Evolutionary conservation across 2,888 invertebrate genomes (phyloP).

Genomic region (Drosophila glabriapex): DNA sequence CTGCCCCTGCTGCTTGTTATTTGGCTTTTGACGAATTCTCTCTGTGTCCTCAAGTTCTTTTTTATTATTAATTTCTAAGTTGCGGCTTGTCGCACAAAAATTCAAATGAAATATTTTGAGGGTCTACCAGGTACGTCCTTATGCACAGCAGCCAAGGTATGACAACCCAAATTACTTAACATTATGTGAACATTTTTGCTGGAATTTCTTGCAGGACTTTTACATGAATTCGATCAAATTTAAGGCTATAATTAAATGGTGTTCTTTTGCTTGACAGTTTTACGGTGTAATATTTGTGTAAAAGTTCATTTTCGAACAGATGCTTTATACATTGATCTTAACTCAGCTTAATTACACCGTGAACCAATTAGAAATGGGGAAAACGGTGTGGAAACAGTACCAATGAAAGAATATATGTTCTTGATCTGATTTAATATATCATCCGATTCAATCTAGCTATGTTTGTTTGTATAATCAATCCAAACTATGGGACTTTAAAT

Average conservation of each 20-base stretch:
- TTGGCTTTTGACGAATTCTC: constrained; percentile 38
- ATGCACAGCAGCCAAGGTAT: constrained; percentile 24
- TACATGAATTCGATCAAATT: constrained; percentile 8
- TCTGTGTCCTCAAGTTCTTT: constrained; percentile 2
- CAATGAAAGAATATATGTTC: background rate
- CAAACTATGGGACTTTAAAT: background rate
- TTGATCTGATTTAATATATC: background rate
- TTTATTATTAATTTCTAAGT: constrained; percentile 63
- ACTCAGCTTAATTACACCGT: background rate
- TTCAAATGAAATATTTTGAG: constrained; percentile 69
- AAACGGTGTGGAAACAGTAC: background rate
- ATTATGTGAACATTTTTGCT: constrained; percentile 1
- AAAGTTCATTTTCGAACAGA: background rate
- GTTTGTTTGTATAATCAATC: background rate
- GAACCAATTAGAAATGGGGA: background rate
- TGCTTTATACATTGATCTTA: background rate
- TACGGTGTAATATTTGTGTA: background rate
- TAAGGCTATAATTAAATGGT: background rate
- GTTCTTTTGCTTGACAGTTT: background rate
- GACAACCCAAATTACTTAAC: constrained; percentile 17
- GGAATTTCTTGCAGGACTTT: background rate
- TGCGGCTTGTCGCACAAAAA: constrained; percentile 50
- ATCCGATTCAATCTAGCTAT: background rate
- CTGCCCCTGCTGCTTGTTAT: constrained; percentile 26
- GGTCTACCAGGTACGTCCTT: constrained; percentile 33